These are phyloP conservation scores for Barnardius zonarius DNA, from an alignment of 2,113 vertebrate genomes.

Conservation along the genomic window DNA sequence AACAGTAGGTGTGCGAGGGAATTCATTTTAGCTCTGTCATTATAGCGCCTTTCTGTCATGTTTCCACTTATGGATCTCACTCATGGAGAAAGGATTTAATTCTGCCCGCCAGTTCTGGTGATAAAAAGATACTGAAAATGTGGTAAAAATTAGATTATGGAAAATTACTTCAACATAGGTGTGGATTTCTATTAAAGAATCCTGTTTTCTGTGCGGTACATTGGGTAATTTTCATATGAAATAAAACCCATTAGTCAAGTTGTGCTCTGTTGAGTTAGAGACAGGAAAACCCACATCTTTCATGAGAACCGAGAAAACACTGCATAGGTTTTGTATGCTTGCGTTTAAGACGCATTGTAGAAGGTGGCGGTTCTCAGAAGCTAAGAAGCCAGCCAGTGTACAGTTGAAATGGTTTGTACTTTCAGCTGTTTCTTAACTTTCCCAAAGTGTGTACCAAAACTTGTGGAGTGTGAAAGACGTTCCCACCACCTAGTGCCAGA, in stretches of 20 bases:
- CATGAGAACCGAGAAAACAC: background rate
- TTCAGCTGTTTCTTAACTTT: background rate
- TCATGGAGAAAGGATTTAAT: background rate
- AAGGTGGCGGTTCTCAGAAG: background rate
- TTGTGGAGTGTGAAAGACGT: background rate
- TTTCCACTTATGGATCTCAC: background rate
- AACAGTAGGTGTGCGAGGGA: background rate
- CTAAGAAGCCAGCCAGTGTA: background rate
- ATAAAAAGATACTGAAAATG: background rate
- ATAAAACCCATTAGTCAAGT: background rate
- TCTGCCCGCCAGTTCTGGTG: background rate
- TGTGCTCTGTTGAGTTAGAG: background rate
- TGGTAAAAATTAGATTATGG: background rate
- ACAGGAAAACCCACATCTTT: background rate
- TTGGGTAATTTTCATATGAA: background rate
- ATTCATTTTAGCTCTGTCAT: background rate
- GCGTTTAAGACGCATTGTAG: background rate
- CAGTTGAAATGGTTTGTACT: background rate
- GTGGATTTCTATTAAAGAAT: background rate
- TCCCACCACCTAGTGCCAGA: background rate
- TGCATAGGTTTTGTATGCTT: background rate
- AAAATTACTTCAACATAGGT: background rate
- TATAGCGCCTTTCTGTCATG: background rate
- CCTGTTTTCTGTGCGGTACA: background rate
- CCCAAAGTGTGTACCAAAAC: background rate